Evolutionary conservation across 1,140 invertebrate genomes (phyloP), one percentile per base, ranked within the genome.

Genomic region (Calliopsis andreniformis): DNA sequence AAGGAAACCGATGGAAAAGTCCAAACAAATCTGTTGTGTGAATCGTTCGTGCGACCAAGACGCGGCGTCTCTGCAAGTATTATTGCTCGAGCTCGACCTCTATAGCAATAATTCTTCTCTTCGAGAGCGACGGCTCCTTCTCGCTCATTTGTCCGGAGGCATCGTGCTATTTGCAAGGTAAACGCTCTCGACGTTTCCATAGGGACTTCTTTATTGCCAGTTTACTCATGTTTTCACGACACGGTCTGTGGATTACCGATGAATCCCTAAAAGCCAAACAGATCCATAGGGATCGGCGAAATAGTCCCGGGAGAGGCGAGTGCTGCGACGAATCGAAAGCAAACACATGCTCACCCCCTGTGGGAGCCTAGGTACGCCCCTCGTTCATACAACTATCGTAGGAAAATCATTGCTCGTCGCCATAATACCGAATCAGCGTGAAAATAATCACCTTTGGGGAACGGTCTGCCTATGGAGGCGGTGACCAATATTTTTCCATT

Each of bases 11-110:
- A 66, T 68, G 23, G 63, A 63, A 69, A 51, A 73, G 58, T 23
- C 76, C 81, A 82, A 84, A 84, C 77, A 85, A 63, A 78, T 83
- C 79, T 55, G 80, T 73, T 53, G 43, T 28, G 55, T 51, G 30
- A 61, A 75, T 35, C 25, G 43, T 56, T 47, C 70, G 28, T 58
- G 62, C 79, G 47, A 42, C 28, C 53, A n/a, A 72, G 76, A 66
- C 58, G 62, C 53, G 28, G 3, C 20, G 18, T 35, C 23, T 35
- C 16, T 16, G 3, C 2, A 10, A 30, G 18, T 16, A 35, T 43
- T 25, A 6, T 64, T 32, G 23, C 2, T 28, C 49, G 10, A 53
- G n/a, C 16, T 39, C 4, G 35, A n/a, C n/a, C 18, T 6, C 16
- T 47, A n/a, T 6, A 18, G 43, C 23, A 43, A 56, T 43, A 30